These are phyloP conservation scores for Buphagus erythrorhynchus DNA, from an alignment of 2,797 vertebrate species.

Conservation along the genomic window DNA sequence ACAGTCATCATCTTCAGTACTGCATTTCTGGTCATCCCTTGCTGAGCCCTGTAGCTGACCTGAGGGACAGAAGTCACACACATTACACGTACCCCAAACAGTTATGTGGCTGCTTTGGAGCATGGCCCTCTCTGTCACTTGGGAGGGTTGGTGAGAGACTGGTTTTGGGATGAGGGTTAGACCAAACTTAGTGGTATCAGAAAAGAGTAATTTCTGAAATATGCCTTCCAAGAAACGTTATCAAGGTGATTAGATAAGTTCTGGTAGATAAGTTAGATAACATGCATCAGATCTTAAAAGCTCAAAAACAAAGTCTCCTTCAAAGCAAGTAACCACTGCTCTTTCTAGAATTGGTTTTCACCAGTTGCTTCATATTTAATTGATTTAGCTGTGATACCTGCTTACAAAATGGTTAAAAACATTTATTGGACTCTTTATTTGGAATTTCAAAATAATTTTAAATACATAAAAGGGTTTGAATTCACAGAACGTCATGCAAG, in stretches of 20 bases:
- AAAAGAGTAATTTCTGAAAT: not conserved
- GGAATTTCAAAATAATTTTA: not conserved
- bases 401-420: not conserved
- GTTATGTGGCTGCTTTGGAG: not conserved
- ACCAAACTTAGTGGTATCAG: not conserved
- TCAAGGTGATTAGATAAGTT: not conserved
- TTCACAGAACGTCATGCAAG: not conserved
- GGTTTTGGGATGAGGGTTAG: not conserved
- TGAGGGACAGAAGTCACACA: not conserved
- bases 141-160: not conserved
- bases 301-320: not conserved
- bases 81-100: not conserved
- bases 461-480: not conserved
- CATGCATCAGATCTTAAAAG: accelerated
- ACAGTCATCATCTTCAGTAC: conserved; percentile 77
- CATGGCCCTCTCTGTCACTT: not conserved
- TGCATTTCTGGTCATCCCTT: conserved; percentile 73
- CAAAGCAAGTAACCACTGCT: not conserved
- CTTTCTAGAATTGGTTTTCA: not conserved
- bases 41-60: conserved; percentile 82
- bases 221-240: not conserved
- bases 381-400: not conserved
- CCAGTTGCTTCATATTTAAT: not conserved
- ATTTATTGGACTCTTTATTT: not conserved
- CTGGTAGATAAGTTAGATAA: too few relatives aligned